phyloP scores from a whole-genome alignment of 2,113 vertebrate species.

The Dipodomys stephensi region DNA sequence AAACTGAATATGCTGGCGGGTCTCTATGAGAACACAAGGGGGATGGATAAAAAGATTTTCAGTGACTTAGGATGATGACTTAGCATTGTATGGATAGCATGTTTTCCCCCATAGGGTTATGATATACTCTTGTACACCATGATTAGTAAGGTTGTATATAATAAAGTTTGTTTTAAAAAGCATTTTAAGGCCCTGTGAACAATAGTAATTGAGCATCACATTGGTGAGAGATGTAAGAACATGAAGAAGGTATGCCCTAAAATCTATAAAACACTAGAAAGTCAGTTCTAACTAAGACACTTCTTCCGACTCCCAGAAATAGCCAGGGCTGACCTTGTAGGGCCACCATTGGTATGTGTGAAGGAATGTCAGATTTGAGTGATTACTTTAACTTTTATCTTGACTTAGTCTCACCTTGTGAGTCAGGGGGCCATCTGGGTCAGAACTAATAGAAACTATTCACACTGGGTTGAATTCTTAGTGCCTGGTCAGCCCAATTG shows the following conservation, averaged over 20 bases:
- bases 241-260: not conserved
- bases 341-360: not conserved
- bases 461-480: too few species aligned
- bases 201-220: too few species aligned
- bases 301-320: not conserved
- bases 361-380: not conserved
- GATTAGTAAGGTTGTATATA: not conserved
- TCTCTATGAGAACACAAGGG: not conserved
- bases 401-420: not conserved
- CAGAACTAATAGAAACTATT: not conserved
- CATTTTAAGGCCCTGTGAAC: not conserved
- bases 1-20: not conserved
- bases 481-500: not conserved
- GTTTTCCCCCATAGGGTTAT: not conserved
- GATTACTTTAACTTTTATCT: not conserved
- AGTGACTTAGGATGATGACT: not conserved
- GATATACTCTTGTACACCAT: rapidly evolving
- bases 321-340: not conserved
- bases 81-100: not conserved
- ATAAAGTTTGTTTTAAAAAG: not conserved
- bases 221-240: not conserved
- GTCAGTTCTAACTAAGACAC: not conserved
- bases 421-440: rapidly evolving
- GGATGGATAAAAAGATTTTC: not conserved
- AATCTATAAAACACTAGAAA: not conserved